phyloP scores from a whole-genome alignment of 2,797 vertebrate species.

The Amniataba percoides region DNA sequence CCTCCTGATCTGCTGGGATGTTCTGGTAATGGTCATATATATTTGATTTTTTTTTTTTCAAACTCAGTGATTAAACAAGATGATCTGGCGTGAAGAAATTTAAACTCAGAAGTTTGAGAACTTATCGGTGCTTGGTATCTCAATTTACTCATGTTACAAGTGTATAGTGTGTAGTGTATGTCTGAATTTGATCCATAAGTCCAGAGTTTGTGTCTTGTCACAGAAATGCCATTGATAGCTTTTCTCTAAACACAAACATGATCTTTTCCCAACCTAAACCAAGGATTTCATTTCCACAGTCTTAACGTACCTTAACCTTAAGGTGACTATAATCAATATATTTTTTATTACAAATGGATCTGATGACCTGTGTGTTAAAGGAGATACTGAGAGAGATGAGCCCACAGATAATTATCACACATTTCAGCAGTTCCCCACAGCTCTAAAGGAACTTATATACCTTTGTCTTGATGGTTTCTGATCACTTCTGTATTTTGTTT shows the following conservation, averaged over 20 bases:
- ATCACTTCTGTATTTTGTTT: too few relatives aligned
- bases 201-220: not conserved
- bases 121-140: too few relatives aligned
- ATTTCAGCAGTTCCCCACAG: too few relatives aligned
- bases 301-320: not conserved
- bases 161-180: not conserved
- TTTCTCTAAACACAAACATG: not conserved
- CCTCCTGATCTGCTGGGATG: slow-evolving; percentile 1
- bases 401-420: too few relatives aligned
- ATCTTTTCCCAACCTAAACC: not conserved
- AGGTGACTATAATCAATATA: not conserved
- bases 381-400: too few relatives aligned
- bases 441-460: too few relatives aligned
- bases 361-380: too few relatives aligned
- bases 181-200: not conserved
- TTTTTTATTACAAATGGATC: not conserved
- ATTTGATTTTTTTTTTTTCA: not conserved
- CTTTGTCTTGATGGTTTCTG: too few relatives aligned
- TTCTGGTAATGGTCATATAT: not conserved
- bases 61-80: not conserved
- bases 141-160: too few relatives aligned
- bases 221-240: not conserved
- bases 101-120: too few relatives aligned
- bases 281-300: not conserved
- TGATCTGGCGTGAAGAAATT: not conserved